Evolutionary conservation across 1,140 invertebrate genomes (phyloP).

Genomic region (Monochamus saltuarius): DNA sequence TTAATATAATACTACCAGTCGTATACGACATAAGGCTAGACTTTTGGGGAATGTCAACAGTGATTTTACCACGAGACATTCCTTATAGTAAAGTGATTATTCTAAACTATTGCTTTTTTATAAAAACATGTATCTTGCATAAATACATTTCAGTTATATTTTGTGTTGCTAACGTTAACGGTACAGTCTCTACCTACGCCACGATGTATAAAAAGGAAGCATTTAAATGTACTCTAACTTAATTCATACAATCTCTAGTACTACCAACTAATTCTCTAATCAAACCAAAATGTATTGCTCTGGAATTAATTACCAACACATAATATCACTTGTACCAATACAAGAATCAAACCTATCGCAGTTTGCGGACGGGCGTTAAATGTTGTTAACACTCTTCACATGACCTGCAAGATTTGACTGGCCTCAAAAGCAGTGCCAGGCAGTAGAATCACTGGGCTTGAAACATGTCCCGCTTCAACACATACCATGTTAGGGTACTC

Average conservation of each 20-base stretch:
- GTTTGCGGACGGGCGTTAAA: not conserved
- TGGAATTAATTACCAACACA: slow-evolving; percentile 4
- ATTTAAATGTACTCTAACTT: too few relatives aligned
- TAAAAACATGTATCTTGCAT: not conserved
- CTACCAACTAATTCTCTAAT: too few relatives aligned
- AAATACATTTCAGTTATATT: too few relatives aligned
- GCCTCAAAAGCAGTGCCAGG: slow-evolving; percentile 87
- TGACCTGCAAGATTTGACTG: slow-evolving; percentile 80
- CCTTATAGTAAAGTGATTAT: not conserved
- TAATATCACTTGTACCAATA: slow-evolving; percentile 12
- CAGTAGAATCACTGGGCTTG: slow-evolving; percentile 78
- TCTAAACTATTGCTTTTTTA: slow-evolving; percentile 10
- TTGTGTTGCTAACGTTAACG: too few relatives aligned
- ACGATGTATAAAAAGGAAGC: too few relatives aligned
- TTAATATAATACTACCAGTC: slow-evolving; percentile 38
- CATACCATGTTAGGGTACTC: slow-evolving; percentile 95
- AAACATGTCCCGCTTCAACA: slow-evolving; percentile 89
- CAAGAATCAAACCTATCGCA: slow-evolving; percentile 1
- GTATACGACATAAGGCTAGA: slow-evolving; percentile 47
- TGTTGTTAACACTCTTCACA: slow-evolving; percentile 34
- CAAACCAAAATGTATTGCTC: too few relatives aligned
- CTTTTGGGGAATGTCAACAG: slow-evolving; percentile 36
- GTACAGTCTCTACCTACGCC: too few relatives aligned
- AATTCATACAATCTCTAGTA: too few relatives aligned
- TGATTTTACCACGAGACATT: slow-evolving; percentile 15